These are phyloP conservation scores for Apamea sordens DNA, from an alignment of 2,888 invertebrate genomes.

Conservation along the genomic window DNA sequence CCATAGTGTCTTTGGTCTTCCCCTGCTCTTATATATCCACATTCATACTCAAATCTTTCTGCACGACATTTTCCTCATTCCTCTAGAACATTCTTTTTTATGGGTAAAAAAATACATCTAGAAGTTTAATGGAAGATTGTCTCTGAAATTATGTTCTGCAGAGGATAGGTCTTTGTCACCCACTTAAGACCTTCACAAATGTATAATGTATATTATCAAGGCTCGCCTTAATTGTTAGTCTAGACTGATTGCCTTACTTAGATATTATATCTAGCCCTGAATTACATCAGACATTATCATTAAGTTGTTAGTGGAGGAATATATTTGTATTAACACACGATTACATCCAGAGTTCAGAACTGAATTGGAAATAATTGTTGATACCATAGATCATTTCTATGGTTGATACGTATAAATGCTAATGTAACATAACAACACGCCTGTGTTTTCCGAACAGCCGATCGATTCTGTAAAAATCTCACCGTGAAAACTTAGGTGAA, in stretches of 20 bases:
- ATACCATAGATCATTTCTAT: too few relatives aligned
- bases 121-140: background rate
- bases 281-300: constrained; percentile 10
- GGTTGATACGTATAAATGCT: background rate
- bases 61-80: background rate
- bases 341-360: background rate
- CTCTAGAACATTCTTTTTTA: background rate
- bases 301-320: background rate
- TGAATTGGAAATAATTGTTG: constrained; percentile 9
- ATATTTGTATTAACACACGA: background rate
- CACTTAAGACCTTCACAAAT: background rate
- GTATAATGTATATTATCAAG: constrained; percentile 24
- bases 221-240: constrained; percentile 35
- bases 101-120: background rate
- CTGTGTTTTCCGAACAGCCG: too few relatives aligned
- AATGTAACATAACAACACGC: background rate
- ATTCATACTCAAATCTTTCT: background rate
- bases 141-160: background rate
- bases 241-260: constrained; percentile 36
- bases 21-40: background rate
- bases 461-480: too few relatives aligned
- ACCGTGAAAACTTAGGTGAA: too few relatives aligned
- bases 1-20: background rate
- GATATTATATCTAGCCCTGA: constrained; percentile 1
- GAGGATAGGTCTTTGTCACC: constrained; percentile 1